Evolutionary conservation across 2,888 invertebrate genomes (phyloP).

Genomic region (Dolichomitus sp.): DNA sequence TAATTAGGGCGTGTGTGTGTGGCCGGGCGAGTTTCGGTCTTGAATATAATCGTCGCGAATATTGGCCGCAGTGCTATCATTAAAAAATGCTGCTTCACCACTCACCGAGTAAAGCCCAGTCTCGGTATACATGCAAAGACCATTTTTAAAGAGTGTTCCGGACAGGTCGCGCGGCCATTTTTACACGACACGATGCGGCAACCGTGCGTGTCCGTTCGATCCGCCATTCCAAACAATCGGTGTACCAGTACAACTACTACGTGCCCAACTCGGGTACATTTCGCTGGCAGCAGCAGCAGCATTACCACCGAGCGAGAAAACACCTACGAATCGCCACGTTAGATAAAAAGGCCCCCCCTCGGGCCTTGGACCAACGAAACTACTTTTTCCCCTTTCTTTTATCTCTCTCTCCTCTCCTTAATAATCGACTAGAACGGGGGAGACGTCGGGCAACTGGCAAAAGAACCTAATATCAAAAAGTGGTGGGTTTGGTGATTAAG

Average conservation of each 20-base stretch:
- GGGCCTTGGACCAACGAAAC: slow-evolving; percentile 31
- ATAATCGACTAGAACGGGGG: slow-evolving; percentile 12
- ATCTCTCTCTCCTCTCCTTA: slow-evolving; percentile 11
- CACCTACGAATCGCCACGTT: slow-evolving; percentile 48
- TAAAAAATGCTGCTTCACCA: not conserved
- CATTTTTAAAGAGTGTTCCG: slow-evolving; percentile 59
- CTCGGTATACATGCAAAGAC: slow-evolving; percentile 40
- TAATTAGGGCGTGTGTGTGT: slow-evolving; percentile 81
- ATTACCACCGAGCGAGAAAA: slow-evolving; percentile 41
- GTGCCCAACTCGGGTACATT: slow-evolving; percentile 88
- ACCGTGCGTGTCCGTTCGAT: slow-evolving; percentile 89
- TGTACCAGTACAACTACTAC: slow-evolving; percentile 85
- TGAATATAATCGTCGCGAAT: slow-evolving; percentile 10
- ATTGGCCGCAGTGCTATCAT: not conserved
- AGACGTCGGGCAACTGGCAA: not conserved
- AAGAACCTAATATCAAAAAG: slow-evolving; percentile 11
- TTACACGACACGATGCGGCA: slow-evolving; percentile 91
- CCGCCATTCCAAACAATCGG: slow-evolving; percentile 92
- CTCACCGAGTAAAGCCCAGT: not conserved
- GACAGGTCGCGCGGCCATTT: slow-evolving; percentile 88
- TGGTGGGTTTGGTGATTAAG: slow-evolving; percentile 16
- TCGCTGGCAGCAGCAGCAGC: slow-evolving; percentile 81
- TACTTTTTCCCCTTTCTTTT: slow-evolving; percentile 27
- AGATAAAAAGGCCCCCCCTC: slow-evolving; percentile 29
- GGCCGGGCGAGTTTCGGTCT: slow-evolving; percentile 72